Base-by-base conservation (phyloP, 2,888 invertebrate species). In the Leptogaster cylindrica region DNA sequence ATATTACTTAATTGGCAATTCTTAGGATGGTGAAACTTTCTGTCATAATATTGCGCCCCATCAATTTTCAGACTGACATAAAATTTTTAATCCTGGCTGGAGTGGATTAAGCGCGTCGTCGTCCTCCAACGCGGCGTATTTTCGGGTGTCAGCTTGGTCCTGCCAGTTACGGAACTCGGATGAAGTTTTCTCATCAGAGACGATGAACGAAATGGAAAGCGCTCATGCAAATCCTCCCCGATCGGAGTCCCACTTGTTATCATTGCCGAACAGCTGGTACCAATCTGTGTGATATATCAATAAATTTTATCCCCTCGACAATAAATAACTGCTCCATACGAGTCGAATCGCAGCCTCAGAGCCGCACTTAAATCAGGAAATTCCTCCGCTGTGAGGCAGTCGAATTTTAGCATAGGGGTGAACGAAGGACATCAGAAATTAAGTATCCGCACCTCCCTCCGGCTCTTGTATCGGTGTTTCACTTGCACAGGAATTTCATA, bases 281-380 rank as follows among this genome's bases (percentile, higher is more conserved):
- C 71, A 73, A 72, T 73, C 73, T 73, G 70, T 72, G 71, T 72
- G 73, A 72, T 72, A 70, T 72, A 73, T 73, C 73, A 73, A 73
- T 73, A 73, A 73, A 72, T 73, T 72, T 69, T 68, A 68, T 70
- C 71, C 72, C 69, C 66, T 70, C 67, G 66, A 68, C 68, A 72
- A 73, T 73, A 73, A 73, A 73, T 73, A 72, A 73, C 73, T 68
- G 66, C 61, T 12, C 16, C 61, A 44, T 44, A 28, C 61, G 41
- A 28, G 23, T 20, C 6, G 44, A 28, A 14, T 25, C 27, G 61
- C 61, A 61, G 18, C 10, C 18, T 5, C 20, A 36, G 16, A 14
- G 28, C n/a, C 14, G 44, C 12, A 27, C 44, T n/a, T 61, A 44
- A 44, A 16, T 41, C 44, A 44, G 27, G 16, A 44, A 44, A 28